phyloP scores from a whole-genome alignment of 2,888 invertebrate species.

The Caenorhabditis sulstoni region DNA sequence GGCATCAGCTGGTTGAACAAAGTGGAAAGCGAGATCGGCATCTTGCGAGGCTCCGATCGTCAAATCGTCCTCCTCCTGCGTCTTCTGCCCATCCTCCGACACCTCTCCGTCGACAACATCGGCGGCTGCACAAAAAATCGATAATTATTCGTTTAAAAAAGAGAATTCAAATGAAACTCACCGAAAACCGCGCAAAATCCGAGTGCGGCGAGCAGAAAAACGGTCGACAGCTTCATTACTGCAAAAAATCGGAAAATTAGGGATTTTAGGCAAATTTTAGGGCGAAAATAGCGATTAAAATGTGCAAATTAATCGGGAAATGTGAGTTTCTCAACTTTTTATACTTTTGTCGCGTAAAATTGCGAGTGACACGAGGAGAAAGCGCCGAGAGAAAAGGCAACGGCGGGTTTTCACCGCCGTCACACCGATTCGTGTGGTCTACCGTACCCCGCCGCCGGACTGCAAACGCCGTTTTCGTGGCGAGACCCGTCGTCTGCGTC shows the following conservation, averaged over 20 bases:
- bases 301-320: slow-evolving; percentile 4
- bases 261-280: neutral
- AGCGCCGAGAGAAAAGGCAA: neutral
- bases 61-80: slow-evolving; percentile 81
- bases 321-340: slow-evolving; percentile 10
- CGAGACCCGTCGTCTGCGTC: slow-evolving; percentile 57
- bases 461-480: slow-evolving; percentile 48
- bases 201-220: slow-evolving; percentile 47
- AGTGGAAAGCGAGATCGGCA: slow-evolving; percentile 92
- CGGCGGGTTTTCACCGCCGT: slow-evolving; percentile 46
- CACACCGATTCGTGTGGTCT: slow-evolving; percentile 49
- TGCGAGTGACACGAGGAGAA: neutral
- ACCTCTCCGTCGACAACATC: slow-evolving; percentile 76
- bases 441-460: slow-evolving; percentile 48
- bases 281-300: neutral
- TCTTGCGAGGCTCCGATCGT: slow-evolving; percentile 87
- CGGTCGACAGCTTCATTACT: slow-evolving; percentile 61
- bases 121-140: slow-evolving; percentile 53
- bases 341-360: neutral
- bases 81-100: slow-evolving; percentile 67
- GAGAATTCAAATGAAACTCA: slow-evolving; percentile 13
- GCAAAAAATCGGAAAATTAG: slow-evolving; percentile 24
- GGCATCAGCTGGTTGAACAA: slow-evolving; percentile 83
- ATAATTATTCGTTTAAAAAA: neutral
- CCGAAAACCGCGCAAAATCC: slow-evolving; percentile 58